Conservation (phyloP, 2,888 invertebrate genomes). For the Vanessa cardui region DNA sequence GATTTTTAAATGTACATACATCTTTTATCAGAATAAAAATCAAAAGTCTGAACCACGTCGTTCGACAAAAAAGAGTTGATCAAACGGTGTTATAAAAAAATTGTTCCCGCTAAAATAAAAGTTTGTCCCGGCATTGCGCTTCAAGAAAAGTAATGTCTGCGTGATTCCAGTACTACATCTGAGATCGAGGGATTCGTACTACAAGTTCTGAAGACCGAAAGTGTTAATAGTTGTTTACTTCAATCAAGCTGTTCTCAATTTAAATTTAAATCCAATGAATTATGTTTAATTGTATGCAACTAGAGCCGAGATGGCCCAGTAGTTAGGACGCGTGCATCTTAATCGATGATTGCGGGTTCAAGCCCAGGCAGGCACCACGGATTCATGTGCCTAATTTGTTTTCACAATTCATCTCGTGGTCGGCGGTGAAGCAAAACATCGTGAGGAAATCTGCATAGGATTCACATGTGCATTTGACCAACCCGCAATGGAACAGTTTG, state of each 20-base stretch:
- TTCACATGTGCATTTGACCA: too few species aligned
- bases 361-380: too few species aligned
- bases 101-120: not conserved
- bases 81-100: conserved; percentile 2
- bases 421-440: too few species aligned
- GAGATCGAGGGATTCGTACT: conserved; percentile 7
- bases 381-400: too few species aligned
- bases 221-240: conserved; percentile 24
- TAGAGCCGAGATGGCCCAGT: too few species aligned
- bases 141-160: conserved; percentile 1
- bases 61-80: not conserved
- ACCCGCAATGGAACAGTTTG: too few species aligned
- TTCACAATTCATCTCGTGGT: too few species aligned
- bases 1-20: not conserved
- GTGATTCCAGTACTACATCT: not conserved
- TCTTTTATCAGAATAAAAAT: not conserved
- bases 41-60: not conserved
- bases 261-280: not conserved
- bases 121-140: conserved; percentile 1
- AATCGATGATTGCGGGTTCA: too few species aligned
- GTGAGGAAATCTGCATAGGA: too few species aligned
- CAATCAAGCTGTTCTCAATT: not conserved
- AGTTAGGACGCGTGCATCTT: too few species aligned
- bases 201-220: conserved; percentile 20
- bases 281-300: too few species aligned